Base-by-base conservation (phyloP, 1,140 invertebrate species). In the Argopecten irradians region DNA sequence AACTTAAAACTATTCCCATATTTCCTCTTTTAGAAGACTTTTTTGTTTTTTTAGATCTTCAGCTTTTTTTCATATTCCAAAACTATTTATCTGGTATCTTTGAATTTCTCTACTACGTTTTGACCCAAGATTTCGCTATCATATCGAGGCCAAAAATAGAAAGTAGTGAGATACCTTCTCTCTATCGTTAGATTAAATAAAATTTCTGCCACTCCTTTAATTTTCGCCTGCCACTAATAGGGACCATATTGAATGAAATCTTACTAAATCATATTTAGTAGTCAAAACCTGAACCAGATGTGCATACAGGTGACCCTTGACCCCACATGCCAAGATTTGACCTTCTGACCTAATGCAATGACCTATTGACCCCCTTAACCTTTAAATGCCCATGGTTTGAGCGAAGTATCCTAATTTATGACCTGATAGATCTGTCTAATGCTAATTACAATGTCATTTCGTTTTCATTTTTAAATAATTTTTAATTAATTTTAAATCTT, bases 231-330 rank as follows among this genome's bases (percentile, higher is more conserved):
- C 55, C n/a, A n/a, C n/a, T 71, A 71, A 71, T 16, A 11, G 28
- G 55, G 28, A 71, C 22, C 55, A 71, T 71, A 71, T n/a, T 71
- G 19, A 71, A 71, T 71, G 22, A 71, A 71, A 71, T 71, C 7
- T 71, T 71, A 22, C 55, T 3, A n/a, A 71, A 71, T 71, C n/a
- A 71, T 28, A 28, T 39, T 71, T 71, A n/a, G 28, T 71, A 28
- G n/a, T 71, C 28, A 71, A 71, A 71, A 71, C 55, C n/a, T 71
- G 55, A 71, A 71, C 55, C 55, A 71, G 55, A 71, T 71, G 55
- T 71, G 55, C 22, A 5, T 71, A n/a, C n/a, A 71, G 55, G 22
- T 71, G 55, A 71, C 55, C 55, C 55, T 3, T 71, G 55, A 71
- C 55, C 55, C 55, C 55, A 71, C n/a, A 71, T 71, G 55, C 55